Percentiles rank a stretch among this genome's conserved stretches.
These are phyloP conservation scores for Cremastinae sp. DNA, from an alignment of 2,888 invertebrate genomes.

Conservation along the genomic window DNA sequence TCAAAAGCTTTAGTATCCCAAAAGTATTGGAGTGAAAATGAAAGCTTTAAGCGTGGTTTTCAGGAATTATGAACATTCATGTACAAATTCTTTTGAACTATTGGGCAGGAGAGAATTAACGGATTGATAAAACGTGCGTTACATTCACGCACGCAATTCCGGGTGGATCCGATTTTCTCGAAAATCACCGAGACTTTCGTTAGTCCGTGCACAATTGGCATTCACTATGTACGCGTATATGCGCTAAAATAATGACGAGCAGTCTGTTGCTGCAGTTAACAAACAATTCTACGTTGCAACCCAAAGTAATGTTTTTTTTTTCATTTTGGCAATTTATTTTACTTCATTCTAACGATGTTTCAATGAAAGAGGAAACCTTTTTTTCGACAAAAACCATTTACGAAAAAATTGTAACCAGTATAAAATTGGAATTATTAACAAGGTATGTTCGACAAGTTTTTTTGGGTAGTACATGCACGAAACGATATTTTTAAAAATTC, in stretches of 20 bases:
- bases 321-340: too few relatives aligned
- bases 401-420: too few relatives aligned
- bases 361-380: too few relatives aligned
- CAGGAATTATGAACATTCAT: constrained; percentile 5
- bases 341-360: too few relatives aligned
- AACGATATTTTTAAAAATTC: too few relatives aligned
- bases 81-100: constrained; percentile 27
- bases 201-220: constrained; percentile 16
- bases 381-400: too few relatives aligned
- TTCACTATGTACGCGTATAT: background rate
- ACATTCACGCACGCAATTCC: background rate
- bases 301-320: too few relatives aligned
- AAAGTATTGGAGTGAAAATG: constrained; percentile 27
- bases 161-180: constrained; percentile 12
- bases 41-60: background rate
- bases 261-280: background rate
- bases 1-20: background rate
- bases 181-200: constrained; percentile 39
- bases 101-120: constrained; percentile 7
- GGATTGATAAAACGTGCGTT: constrained; percentile 21
- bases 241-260: constrained; percentile 6
- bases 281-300: too few relatives aligned
- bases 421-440: too few relatives aligned
- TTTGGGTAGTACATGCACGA: too few relatives aligned
- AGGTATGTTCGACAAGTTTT: too few relatives aligned